Percentiles rank a stretch among this genome's conserved stretches.
Evolutionary conservation across 1,140 invertebrate genomes (phyloP).

Genomic region (Bursaphelenchus mucronatus): DNA sequence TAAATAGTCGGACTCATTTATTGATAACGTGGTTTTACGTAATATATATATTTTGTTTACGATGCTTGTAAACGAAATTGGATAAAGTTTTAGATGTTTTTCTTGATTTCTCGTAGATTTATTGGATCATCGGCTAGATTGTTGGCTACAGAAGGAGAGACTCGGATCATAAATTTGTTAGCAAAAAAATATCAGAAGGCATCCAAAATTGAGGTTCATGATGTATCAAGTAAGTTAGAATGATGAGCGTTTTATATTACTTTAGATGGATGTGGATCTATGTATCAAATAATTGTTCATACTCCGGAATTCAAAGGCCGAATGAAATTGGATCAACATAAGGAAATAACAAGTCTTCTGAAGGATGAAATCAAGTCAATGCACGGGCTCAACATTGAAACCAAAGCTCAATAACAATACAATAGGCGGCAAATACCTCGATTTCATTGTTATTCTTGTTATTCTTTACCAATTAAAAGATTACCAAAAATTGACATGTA

Average conservation of each 20-base stretch:
- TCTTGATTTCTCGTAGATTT: neutral
- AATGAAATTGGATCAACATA: slow-evolving; percentile 37
- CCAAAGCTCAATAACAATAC: slow-evolving; percentile 25
- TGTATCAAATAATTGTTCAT: slow-evolving; percentile 39
- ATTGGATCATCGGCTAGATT: neutral
- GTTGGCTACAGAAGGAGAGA: neutral
- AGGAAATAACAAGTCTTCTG: slow-evolving; percentile 31
- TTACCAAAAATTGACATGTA: slow-evolving; percentile 6
- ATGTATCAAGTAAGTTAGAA: neutral
- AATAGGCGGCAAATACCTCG: neutral
- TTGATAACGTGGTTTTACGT: too few relatives aligned
- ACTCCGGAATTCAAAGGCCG: slow-evolving; percentile 36
- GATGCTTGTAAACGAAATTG: too few relatives aligned
- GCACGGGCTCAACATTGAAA: slow-evolving; percentile 44
- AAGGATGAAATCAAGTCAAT: slow-evolving; percentile 38
- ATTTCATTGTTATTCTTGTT: neutral
- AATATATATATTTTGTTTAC: too few relatives aligned
- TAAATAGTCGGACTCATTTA: too few relatives aligned
- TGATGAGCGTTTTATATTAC: neutral
- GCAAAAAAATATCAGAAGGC: neutral
- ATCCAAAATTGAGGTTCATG: neutral
- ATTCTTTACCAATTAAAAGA: neutral
- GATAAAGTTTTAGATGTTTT: neutral
- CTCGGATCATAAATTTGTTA: neutral
- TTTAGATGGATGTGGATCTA: slow-evolving; percentile 43